Conservation (phyloP, 2,888 invertebrate species). For the Pseudococcus longispinus region DNA sequence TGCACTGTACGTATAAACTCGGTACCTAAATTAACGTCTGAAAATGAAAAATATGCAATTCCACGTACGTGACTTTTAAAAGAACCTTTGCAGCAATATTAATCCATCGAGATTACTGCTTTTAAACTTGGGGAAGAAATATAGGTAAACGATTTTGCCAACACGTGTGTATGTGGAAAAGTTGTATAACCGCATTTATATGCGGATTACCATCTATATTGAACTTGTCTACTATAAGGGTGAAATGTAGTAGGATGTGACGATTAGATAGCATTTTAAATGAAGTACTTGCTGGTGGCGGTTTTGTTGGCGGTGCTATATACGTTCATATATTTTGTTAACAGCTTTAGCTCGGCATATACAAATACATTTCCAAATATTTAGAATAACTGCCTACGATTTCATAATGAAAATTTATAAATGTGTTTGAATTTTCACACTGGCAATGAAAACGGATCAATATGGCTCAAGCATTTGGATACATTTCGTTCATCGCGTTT, state of each 20-base stretch:
- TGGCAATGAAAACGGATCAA: not conserved
- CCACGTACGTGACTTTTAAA: not conserved
- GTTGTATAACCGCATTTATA: not conserved
- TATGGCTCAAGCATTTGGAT: not conserved
- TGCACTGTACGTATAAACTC: not conserved
- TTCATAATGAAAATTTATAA: not conserved
- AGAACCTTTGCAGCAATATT: not conserved
- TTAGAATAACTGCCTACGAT: not conserved
- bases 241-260: not conserved
- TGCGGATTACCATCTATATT: not conserved
- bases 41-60: constrained; percentile 1
- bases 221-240: not conserved
- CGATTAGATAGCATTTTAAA: not conserved
- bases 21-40: not conserved
- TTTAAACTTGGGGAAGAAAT: not conserved
- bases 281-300: not conserved
- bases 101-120: not conserved
- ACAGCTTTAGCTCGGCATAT: not conserved
- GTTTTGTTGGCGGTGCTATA: not conserved
- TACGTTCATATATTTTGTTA: not conserved
- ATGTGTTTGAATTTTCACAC: not conserved
- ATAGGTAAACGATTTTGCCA: not conserved
- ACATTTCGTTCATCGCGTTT: not conserved
- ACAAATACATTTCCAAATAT: not conserved
- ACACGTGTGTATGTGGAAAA: not conserved